Evolutionary conservation across 2,113 vertebrate genomes (phyloP).

Genomic region (Haemorhous mexicanus): DNA sequence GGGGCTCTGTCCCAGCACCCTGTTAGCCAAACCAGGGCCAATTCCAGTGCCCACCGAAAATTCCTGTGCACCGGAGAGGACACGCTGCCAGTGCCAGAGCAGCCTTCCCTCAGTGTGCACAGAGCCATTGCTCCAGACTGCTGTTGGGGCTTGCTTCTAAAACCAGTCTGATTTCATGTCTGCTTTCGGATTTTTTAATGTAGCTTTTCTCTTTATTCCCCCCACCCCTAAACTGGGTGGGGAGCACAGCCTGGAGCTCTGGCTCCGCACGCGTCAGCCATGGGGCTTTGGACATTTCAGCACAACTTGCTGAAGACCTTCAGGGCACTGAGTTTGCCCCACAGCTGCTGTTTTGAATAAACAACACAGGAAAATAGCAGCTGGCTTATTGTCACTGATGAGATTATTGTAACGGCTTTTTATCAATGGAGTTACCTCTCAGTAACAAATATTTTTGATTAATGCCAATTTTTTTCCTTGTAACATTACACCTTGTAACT

Average conservation of each 20-base stretch:
- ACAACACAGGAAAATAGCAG: neutral
- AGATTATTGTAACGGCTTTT: neutral
- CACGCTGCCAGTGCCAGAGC: rapidly evolving
- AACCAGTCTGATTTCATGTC: neutral
- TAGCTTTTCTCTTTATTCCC: rapidly evolving
- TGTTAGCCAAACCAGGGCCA: rapidly evolving
- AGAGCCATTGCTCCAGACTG: rapidly evolving
- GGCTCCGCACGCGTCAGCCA: rapidly evolving
- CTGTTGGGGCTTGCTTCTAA: neutral
- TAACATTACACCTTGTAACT: neutral
- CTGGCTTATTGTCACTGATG: neutral
- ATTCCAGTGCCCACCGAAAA: rapidly evolving
- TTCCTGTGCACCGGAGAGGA: rapidly evolving
- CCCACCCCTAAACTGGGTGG: neutral
- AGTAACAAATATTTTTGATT: neutral
- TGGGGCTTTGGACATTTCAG: neutral
- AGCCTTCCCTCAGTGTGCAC: rapidly evolving
- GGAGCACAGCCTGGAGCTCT: neutral
- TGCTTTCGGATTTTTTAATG: neutral
- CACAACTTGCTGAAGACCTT: neutral
- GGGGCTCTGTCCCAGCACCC: neutral
- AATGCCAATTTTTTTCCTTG: neutral
- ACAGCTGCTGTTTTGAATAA: neutral
- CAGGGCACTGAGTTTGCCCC: neutral
- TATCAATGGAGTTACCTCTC: neutral